Evolutionary conservation across 53 echinoderm and acorn worm species (phyloP), one percentile per base, ranked within the genome.

Genomic region (Mesocentrotus franciscanus): DNA sequence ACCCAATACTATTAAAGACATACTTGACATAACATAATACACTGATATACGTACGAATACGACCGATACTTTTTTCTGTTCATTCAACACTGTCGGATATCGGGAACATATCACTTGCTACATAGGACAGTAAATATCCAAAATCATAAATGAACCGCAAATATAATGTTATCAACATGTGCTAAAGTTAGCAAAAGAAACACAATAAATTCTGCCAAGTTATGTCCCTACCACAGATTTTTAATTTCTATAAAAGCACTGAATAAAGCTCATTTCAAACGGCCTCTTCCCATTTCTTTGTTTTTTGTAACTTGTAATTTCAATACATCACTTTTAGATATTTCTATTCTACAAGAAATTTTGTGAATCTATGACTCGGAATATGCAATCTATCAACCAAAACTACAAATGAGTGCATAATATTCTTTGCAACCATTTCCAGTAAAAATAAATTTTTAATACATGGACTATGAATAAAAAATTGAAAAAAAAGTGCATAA

Each of bases 11-110:
- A 87, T 35, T 42, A 58, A 85, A n/a, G 13, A 57, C 8, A n/a
- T 87, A 56, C 26, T 87, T 87, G 56, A 87, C 56, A 58, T 87
- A 57, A 87, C 66, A 87, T 87, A 57, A 59, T 87, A 87, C 26
- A 87, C 3, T 58, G 27, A 34, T 24, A 58, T 87, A 39, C 22
- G 49, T 87, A 57, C 12, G 10, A 27, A 12, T 57, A 35, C 24
- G 56, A 56, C 85, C 7, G 27, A 34, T 34, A 84, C 24, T 49
- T 42, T 18, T 11, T 1, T 22, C 49, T 3, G 8, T 84, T 36
- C 84, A 27, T 49, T 84, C 84, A 39, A 84, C 32, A 22, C 24
- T 26, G 33, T 33, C 33, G 33, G 27, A 18, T 68, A 20, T 32
- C 4, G 64, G 15, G 33, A 76, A 76, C 13, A 76, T 30, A 1